These are phyloP conservation scores for Thunnus maccoyii DNA, from an alignment of 2,113 vertebrate species.

Conservation along the genomic window DNA sequence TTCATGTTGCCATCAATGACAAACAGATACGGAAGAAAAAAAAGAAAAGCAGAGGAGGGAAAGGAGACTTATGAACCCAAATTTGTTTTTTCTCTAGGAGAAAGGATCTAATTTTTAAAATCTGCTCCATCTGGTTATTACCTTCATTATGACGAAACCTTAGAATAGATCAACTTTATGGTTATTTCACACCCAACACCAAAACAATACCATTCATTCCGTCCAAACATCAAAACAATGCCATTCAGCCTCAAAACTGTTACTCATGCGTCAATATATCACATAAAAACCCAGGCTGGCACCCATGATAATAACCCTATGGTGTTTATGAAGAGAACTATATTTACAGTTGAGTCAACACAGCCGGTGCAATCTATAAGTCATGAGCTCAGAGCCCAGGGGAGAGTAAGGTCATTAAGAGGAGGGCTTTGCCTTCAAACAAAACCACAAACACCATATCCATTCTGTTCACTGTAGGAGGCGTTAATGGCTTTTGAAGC, in stretches of 20 bases:
- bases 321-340: slow-evolving; percentile 47
- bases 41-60: not conserved
- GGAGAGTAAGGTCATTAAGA: slow-evolving; percentile 66
- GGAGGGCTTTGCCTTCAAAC: slow-evolving; percentile 54
- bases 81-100: slow-evolving; percentile 14
- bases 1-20: not conserved
- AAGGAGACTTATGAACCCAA: slow-evolving; percentile 6
- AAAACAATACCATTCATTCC: slow-evolving; percentile 28
- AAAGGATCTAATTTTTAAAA: slow-evolving; percentile 1
- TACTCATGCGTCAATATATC: slow-evolving; percentile 49
- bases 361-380: slow-evolving; percentile 62
- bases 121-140: slow-evolving; percentile 67
- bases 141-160: slow-evolving; percentile 52
- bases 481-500: slow-evolving; percentile 65
- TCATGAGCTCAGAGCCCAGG: slow-evolving; percentile 60
- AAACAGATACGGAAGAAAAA: too few relatives aligned
- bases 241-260: slow-evolving; percentile 44
- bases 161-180: slow-evolving; percentile 47
- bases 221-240: slow-evolving; percentile 45
- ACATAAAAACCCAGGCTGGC: slow-evolving; percentile 18
- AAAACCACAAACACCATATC: slow-evolving; percentile 55
- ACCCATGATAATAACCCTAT: slow-evolving; percentile 37
- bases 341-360: slow-evolving; percentile 74
- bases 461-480: slow-evolving; percentile 53
- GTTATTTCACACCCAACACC: slow-evolving; percentile 40